phyloP scores from a whole-genome alignment of 2,113 vertebrate genomes.

The Indicator maculatus region DNA sequence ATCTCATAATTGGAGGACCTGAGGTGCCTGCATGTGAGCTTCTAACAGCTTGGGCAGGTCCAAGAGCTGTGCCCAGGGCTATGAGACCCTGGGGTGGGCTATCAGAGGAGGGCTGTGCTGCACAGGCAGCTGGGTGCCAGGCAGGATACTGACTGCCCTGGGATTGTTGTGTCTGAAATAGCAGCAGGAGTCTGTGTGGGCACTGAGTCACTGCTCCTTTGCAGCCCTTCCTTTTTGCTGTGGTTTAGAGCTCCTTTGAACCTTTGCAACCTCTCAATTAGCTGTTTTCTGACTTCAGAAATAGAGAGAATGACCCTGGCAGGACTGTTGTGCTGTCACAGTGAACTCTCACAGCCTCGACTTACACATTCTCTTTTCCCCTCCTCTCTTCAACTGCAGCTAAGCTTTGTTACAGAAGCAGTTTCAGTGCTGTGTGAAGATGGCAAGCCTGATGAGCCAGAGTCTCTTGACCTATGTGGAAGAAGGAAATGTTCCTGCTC shows the following conservation, averaged over 20 bases:
- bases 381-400: not conserved
- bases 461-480: slow-evolving; percentile 92
- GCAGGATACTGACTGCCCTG: not conserved
- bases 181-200: not conserved
- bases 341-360: not conserved
- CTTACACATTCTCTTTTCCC: not conserved
- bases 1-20: not conserved
- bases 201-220: not conserved
- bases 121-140: not conserved
- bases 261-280: not conserved
- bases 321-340: not conserved
- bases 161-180: not conserved
- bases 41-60: not conserved
- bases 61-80: not conserved
- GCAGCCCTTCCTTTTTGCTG: not conserved
- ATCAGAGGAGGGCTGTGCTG: fast-evolving
- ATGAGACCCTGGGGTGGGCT: not conserved
- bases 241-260: not conserved
- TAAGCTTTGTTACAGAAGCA: slow-evolving; percentile 9
- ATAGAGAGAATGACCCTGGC: not conserved
- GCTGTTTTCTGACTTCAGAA: not conserved
- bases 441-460: slow-evolving; percentile 89
- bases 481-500: slow-evolving; percentile 91
- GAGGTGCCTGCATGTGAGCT: not conserved
- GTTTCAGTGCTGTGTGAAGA: slow-evolving; percentile 74